Percentiles rank a stretch among this genome's conserved stretches.
Evolutionary conservation across 2,797 vertebrate species (phyloP).

Genomic region (Helarctos malayanus): DNA sequence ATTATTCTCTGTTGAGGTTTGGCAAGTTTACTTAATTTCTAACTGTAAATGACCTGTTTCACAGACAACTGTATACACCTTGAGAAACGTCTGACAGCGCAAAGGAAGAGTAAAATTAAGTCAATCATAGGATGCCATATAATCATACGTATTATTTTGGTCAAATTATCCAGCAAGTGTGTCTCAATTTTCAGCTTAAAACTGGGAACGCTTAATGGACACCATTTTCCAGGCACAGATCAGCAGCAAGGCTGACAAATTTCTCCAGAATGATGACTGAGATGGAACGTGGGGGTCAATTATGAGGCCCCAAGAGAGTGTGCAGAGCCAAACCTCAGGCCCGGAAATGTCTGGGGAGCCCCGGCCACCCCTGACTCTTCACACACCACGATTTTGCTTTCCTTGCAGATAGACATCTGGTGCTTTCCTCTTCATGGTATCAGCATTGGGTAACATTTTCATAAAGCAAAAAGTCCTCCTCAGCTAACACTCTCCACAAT

Average conservation of each 20-base stretch:
- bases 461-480: slow-evolving; percentile 53
- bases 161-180: slow-evolving; percentile 28
- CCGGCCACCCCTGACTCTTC: background rate
- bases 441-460: slow-evolving; percentile 50
- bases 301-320: background rate
- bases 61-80: background rate
- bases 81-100: background rate
- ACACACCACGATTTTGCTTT: background rate
- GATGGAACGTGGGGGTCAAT: slow-evolving; percentile 36
- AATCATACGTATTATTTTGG: background rate
- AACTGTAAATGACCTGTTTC: background rate
- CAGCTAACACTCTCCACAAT: slow-evolving; percentile 43
- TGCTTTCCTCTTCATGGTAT: slow-evolving; percentile 6
- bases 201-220: background rate
- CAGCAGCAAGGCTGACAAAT: background rate
- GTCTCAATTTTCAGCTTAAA: slow-evolving; percentile 48
- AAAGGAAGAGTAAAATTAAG: slow-evolving; percentile 28
- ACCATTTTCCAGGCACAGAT: slow-evolving; percentile 5
- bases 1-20: slow-evolving; percentile 14
- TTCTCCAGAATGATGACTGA: slow-evolving; percentile 28
- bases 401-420: slow-evolving; percentile 51
- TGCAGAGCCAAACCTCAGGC: background rate
- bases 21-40: background rate
- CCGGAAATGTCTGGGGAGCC: background rate
- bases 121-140: background rate